A percentile compares a stretch with the other conserved stretches of the same genome.
phyloP scores from a whole-genome alignment of 2,797 vertebrate species.

The Hyperoplus lanceolatus region DNA sequence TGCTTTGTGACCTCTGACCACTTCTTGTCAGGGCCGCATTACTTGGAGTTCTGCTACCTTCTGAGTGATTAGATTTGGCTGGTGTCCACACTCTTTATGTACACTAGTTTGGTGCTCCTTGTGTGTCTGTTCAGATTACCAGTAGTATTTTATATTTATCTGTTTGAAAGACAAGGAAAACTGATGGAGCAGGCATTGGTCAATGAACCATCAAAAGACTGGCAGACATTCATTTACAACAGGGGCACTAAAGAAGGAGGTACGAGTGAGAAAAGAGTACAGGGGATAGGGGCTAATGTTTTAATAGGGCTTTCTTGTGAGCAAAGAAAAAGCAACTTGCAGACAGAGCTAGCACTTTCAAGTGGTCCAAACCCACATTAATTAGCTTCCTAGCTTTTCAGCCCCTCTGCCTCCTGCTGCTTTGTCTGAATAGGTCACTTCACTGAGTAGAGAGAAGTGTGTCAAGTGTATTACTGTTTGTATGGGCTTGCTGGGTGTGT shows the following conservation, averaged over 20 bases:
- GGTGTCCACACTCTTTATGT: conserved; percentile 29
- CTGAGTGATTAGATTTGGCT: conserved; percentile 60
- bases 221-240: conserved; percentile 59
- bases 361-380: conserved; percentile 71
- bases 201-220: conserved; percentile 71
- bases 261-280: conserved; percentile 41
- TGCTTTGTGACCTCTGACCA: conserved; percentile 69
- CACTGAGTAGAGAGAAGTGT: conserved; percentile 74
- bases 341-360: conserved; percentile 60
- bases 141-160: conserved; percentile 37
- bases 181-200: conserved; percentile 50
- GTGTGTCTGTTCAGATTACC: conserved; percentile 16
- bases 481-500: conserved; percentile 66
- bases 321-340: conserved; percentile 62
- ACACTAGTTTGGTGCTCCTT: conserved; percentile 7
- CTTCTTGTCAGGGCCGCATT: conserved; percentile 57
- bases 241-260: conserved; percentile 38
- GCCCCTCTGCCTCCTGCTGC: conserved; percentile 73
- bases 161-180: conserved; percentile 41
- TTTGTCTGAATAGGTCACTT: conserved; percentile 79
- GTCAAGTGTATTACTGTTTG: conserved; percentile 74
- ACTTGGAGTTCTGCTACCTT: conserved; percentile 46
- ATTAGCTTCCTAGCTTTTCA: conserved; percentile 68
- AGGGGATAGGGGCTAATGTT: conserved; percentile 71
- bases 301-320: conserved; percentile 75